Percentiles rank a stretch among this genome's conserved stretches.
These are phyloP conservation scores for Trilocha varians DNA, from an alignment of 2,888 invertebrate genomes.

Conservation along the genomic window DNA sequence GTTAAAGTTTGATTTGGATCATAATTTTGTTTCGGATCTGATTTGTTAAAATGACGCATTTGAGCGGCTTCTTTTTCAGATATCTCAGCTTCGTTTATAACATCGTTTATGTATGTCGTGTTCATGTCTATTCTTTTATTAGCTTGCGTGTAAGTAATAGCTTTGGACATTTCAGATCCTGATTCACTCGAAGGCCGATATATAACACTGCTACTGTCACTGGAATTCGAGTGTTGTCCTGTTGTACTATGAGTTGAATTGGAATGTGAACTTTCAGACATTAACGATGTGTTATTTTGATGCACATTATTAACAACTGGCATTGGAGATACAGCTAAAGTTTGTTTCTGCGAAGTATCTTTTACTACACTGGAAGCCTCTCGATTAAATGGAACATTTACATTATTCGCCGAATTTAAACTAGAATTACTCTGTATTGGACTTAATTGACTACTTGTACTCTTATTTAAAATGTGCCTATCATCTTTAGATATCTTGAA, in stretches of 20 bases:
- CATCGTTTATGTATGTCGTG: conserved; percentile 63
- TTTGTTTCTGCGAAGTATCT: conserved; percentile 66
- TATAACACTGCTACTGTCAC: conserved; percentile 79
- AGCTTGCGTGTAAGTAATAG: conserved; percentile 44
- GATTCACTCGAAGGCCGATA: conserved; percentile 82
- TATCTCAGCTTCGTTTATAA: conserved; percentile 69
- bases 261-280: conserved; percentile 79
- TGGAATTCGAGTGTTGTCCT: conserved; percentile 80
- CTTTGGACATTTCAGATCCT: conserved; percentile 75
- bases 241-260: conserved; percentile 75
- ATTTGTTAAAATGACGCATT: conserved; percentile 39
- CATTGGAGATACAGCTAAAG: conserved; percentile 83
- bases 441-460: conserved; percentile 71
- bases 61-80: conserved; percentile 64
- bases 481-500: conserved; percentile 80
- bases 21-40: conserved; percentile 35
- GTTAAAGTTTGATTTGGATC: conserved; percentile 51
- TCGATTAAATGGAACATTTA: conserved; percentile 62
- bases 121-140: conserved; percentile 72
- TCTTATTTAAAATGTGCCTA: conserved; percentile 67
- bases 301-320: conserved; percentile 63
- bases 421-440: conserved; percentile 73
- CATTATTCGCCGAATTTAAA: conserved; percentile 68
- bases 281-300: conserved; percentile 58
- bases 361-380: conserved; percentile 69